phyloP scores from a whole-genome alignment of 35 echinoderm and acorn worm species.

The Ophiothrix spiculata region DNA sequence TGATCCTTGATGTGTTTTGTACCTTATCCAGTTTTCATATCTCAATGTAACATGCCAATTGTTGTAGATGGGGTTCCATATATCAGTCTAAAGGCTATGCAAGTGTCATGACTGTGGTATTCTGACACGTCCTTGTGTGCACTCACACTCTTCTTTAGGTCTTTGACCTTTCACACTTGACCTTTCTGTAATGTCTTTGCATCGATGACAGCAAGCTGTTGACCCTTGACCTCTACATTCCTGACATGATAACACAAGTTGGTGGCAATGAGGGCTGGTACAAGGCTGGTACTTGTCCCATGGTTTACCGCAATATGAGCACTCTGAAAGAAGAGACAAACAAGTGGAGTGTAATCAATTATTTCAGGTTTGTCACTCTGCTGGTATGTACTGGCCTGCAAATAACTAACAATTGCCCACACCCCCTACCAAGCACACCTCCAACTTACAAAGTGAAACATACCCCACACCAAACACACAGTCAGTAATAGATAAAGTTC shows the following conservation, averaged over 20 bases:
- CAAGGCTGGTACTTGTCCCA: constrained; percentile 62
- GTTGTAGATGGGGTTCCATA: too few species aligned
- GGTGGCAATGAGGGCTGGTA: constrained; percentile 59
- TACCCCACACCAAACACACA: background rate
- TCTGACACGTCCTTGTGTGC: constrained; percentile 47
- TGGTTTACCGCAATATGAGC: constrained; percentile 45
- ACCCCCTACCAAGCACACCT: too few species aligned
- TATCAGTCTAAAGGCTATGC: constrained; percentile 51
- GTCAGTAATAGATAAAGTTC: background rate
- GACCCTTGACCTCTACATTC: constrained; percentile 22
- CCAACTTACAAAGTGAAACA: background rate
- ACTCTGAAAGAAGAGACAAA: constrained; percentile 21
- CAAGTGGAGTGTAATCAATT: background rate
- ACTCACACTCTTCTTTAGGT: constrained; percentile 55
- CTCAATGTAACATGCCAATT: too few species aligned
- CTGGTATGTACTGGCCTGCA: background rate
- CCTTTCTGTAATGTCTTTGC: background rate
- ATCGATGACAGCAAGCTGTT: constrained; percentile 52
- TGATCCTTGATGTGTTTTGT: too few species aligned
- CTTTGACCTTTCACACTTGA: background rate
- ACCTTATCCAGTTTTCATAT: too few species aligned
- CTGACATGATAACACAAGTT: constrained; percentile 55
- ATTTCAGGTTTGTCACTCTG: background rate
- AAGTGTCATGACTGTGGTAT: constrained; percentile 23
- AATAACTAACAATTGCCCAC: background rate